Conservation (phyloP, 2,888 invertebrate species). For the Drosophila ustulata region DNA sequence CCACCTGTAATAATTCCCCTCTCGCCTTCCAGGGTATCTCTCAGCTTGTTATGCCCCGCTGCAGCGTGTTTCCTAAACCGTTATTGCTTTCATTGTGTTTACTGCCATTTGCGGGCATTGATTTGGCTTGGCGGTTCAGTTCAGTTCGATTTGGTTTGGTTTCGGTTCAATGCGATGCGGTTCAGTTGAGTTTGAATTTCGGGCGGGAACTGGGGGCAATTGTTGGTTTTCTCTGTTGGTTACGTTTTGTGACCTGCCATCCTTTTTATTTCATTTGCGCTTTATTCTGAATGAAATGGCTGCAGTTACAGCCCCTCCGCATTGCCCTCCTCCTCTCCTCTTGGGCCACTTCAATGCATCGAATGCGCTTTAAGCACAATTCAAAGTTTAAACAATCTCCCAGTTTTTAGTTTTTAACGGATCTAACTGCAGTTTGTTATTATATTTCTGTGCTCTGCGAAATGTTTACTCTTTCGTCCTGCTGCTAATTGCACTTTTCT, state of each 20-base stretch:
- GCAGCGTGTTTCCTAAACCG: constrained; percentile 16
- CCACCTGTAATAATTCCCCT: no score
- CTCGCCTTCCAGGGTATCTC: constrained; percentile 20
- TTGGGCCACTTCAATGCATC: constrained; percentile 3
- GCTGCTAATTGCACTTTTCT: neutral
- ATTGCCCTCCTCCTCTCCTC: neutral
- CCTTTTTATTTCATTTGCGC: constrained; percentile 54
- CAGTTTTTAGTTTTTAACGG: neutral
- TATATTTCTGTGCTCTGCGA: neutral
- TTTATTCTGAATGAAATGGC: constrained; percentile 56
- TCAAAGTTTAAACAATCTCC: neutral
- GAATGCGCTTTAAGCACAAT: constrained; percentile 11
- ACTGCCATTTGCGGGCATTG: constrained; percentile 61
- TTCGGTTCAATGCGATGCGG: constrained; percentile 30
- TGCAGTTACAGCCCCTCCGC: constrained; percentile 4
- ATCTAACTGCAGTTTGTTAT: neutral
- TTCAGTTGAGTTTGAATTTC: constrained; percentile 34
- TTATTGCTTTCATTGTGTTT: constrained; percentile 33
- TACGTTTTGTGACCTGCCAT: constrained; percentile 28
- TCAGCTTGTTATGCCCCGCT: neutral
- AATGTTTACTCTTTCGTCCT: neutral
- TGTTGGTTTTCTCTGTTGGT: constrained; percentile 44
- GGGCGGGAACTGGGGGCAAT: constrained; percentile 11
- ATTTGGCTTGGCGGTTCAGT: constrained; percentile 62
- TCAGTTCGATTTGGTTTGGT: constrained; percentile 29